Percentiles rank a stretch among this genome's conserved stretches.
phyloP scores from a whole-genome alignment of 2,888 invertebrate genomes.

The Pseudoips prasinana region DNA sequence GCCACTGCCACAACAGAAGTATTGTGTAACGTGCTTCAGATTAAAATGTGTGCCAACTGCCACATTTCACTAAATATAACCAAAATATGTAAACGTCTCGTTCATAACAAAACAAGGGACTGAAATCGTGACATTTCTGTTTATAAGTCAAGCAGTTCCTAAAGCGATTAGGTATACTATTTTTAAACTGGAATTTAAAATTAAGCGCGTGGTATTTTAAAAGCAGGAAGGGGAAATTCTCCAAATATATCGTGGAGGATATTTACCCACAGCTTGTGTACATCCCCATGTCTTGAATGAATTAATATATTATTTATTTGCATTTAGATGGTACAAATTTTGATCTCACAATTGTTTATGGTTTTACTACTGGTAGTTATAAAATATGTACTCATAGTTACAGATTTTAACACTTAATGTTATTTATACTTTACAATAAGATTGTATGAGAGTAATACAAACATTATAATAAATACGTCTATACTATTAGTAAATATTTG shows the following conservation, averaged over 20 bases:
- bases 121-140: conserved; percentile 61
- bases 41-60: conserved; percentile 5
- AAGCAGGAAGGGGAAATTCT: conserved; percentile 70
- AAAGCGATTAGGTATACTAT: conserved; percentile 61
- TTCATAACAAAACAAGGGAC: conserved; percentile 34
- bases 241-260: conserved; percentile 58
- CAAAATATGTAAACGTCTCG: conserved; percentile 33
- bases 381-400: no score
- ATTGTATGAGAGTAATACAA: no score
- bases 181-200: conserved; percentile 63
- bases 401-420: no score
- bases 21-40: conserved; percentile 23
- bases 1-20: conserved; percentile 3
- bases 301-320: no score
- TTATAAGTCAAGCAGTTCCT: conserved; percentile 63
- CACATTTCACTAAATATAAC: conserved; percentile 16
- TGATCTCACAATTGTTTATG: no score
- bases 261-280: conserved; percentile 34
- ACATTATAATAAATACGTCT: no score
- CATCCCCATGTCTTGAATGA: conserved; percentile 35
- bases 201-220: conserved; percentile 68
- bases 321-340: no score
- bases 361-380: no score
- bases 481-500: no score
- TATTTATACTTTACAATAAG: no score